Percentiles rank a stretch among this genome's conserved stretches.
Evolutionary conservation across 2,888 invertebrate genomes (phyloP).

Genomic region (Drosophila longiperda): DNA sequence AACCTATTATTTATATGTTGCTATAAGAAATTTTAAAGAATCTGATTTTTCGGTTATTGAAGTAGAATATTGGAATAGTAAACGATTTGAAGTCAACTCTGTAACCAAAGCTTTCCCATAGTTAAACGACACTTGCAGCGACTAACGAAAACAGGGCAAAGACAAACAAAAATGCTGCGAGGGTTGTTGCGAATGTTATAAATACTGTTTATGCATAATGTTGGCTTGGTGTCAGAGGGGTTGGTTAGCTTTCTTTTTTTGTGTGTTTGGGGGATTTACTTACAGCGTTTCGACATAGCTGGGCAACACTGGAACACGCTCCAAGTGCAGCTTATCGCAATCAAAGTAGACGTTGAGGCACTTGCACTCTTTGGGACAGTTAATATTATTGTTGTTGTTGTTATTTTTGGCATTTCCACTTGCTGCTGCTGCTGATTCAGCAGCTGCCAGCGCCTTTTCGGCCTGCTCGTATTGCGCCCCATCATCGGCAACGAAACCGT

Average conservation of each 20-base stretch:
- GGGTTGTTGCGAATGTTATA: constrained; percentile 39
- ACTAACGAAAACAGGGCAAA: not conserved
- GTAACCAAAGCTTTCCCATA: not conserved
- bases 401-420: constrained; percentile 45
- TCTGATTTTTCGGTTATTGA: not conserved
- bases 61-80: not conserved
- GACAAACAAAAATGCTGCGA: constrained; percentile 1
- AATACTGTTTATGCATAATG: constrained; percentile 1
- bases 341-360: constrained; percentile 91
- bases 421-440: constrained; percentile 42
- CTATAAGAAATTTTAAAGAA: not conserved
- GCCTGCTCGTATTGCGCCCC: constrained; percentile 83
- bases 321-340: constrained; percentile 90
- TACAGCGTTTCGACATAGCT: constrained; percentile 91
- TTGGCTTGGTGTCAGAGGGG: constrained; percentile 19
- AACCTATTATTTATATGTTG: not conserved
- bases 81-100: not conserved
- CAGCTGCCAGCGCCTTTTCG: constrained; percentile 67
- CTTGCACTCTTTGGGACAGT: constrained; percentile 89
- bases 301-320: constrained; percentile 90
- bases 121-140: not conserved
- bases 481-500: constrained; percentile 82
- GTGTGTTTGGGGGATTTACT: constrained; percentile 71
- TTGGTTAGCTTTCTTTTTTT: not conserved
- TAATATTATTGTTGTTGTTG: constrained; percentile 47